These are phyloP conservation scores for Volucella bombylans DNA, from an alignment of 2,888 invertebrate genomes.

Conservation along the genomic window DNA sequence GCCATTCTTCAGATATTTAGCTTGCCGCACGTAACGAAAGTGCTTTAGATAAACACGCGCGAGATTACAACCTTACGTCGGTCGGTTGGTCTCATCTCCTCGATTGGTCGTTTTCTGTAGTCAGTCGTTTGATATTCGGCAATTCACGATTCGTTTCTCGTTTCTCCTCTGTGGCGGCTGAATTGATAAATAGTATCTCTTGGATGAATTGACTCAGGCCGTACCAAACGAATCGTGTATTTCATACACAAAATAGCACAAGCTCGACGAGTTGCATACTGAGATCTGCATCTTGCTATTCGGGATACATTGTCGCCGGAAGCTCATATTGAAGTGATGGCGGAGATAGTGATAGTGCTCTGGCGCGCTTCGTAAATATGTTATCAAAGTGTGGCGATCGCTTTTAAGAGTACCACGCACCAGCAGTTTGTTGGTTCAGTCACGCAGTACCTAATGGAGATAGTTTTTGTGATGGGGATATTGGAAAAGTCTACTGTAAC, in stretches of 20 bases:
- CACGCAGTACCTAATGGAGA: slow-evolving; percentile 10
- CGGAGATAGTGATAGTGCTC: slow-evolving; percentile 6
- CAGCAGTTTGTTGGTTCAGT: not conserved
- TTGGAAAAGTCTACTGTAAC: slow-evolving; percentile 5
- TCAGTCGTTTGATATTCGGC: slow-evolving; percentile 43
- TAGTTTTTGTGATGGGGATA: slow-evolving; percentile 17
- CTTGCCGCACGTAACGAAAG: slow-evolving; percentile 52
- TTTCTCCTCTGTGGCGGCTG: slow-evolving; percentile 12
- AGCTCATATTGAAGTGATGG: slow-evolving; percentile 6
- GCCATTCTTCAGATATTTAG: slow-evolving; percentile 1
- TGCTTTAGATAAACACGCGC: slow-evolving; percentile 46
- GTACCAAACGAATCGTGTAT: slow-evolving; percentile 12
- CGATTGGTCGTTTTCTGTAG: too few species aligned
- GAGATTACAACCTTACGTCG: slow-evolving; percentile 27
- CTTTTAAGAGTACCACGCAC: slow-evolving; percentile 29
- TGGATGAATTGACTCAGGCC: slow-evolving; percentile 18
- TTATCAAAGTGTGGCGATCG: slow-evolving; percentile 17
- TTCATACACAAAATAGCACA: slow-evolving; percentile 13
- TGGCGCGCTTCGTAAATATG: not conserved
- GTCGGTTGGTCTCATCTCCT: not conserved
- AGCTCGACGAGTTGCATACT: not conserved
- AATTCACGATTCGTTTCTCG: slow-evolving; percentile 16
- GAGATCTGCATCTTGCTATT: slow-evolving; percentile 12
- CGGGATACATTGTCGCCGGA: slow-evolving; percentile 16
- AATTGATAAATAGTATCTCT: slow-evolving; percentile 38